phyloP scores from a whole-genome alignment of 2,113 vertebrate genomes.

The Bungarus multicinctus region DNA sequence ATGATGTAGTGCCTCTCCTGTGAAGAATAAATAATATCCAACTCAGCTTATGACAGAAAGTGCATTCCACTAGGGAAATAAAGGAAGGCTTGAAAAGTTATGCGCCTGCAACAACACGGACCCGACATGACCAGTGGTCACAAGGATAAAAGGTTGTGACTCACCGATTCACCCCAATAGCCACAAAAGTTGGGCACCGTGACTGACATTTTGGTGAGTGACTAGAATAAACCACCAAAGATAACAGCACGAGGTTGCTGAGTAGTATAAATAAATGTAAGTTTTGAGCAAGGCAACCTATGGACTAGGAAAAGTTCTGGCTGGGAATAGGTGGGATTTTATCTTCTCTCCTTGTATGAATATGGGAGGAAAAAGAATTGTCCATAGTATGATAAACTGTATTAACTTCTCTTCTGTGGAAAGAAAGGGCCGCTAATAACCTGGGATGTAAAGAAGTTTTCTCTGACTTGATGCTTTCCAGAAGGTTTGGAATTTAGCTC shows the following conservation, averaged over 20 bases:
- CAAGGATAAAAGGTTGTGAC: constrained; percentile 33
- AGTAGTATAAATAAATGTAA: constrained; percentile 26
- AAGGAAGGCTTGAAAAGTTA: constrained; percentile 28
- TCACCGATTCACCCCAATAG: constrained; percentile 37
- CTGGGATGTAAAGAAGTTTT: not conserved
- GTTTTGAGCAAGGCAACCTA: not conserved
- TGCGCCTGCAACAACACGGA: constrained; percentile 30
- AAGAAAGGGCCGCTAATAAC: not conserved
- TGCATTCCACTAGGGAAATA: constrained; percentile 36
- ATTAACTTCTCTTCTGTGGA: not conserved
- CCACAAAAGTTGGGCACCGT: constrained; percentile 31
- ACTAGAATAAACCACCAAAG: constrained; percentile 27
- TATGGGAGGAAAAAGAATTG: not conserved
- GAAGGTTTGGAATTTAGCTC: not conserved
- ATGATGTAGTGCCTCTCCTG: constrained; percentile 14
- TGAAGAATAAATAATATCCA: constrained; percentile 28
- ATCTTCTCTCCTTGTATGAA: not conserved
- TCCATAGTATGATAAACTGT: not conserved
- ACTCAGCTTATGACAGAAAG: constrained; percentile 24
- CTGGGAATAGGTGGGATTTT: not conserved
- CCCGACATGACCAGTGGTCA: constrained; percentile 34
- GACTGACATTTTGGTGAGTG: constrained; percentile 31
- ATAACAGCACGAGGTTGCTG: constrained; percentile 18
- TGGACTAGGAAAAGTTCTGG: not conserved
- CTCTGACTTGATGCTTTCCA: not conserved